Evolutionary conservation across 2,888 invertebrate genomes (phyloP).

Genomic region (Zaprionus obscuricornis): DNA sequence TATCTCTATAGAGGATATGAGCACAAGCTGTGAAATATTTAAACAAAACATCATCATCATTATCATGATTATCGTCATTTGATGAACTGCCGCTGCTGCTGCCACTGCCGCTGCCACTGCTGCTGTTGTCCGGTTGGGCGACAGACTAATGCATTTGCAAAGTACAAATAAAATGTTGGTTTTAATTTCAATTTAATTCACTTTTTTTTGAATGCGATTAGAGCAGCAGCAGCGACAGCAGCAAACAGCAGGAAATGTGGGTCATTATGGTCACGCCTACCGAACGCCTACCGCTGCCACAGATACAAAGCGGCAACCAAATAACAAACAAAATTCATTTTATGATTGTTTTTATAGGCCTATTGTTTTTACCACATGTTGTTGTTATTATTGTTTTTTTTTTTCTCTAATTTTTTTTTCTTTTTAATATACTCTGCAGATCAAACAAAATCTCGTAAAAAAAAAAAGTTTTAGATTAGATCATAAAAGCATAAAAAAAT

Average conservation of each 20-base stretch:
- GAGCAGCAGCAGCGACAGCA: too few relatives aligned
- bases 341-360: slow-evolving; percentile 28
- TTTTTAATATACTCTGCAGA: slow-evolving; percentile 10
- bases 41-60: slow-evolving; percentile 35
- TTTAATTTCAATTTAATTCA: slow-evolving; percentile 65
- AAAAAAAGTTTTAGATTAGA: slow-evolving; percentile 21
- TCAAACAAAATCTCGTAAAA: slow-evolving; percentile 31
- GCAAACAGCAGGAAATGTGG: slow-evolving; percentile 50
- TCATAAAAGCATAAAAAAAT: slow-evolving; percentile 26
- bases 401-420: slow-evolving; percentile 6
- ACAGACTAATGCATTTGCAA: slow-evolving; percentile 56
- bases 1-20: slow-evolving; percentile 22
- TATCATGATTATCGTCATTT: slow-evolving; percentile 9
- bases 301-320: not conserved
- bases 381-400: too few relatives aligned
- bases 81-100: slow-evolving; percentile 18
- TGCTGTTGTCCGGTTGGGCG: too few relatives aligned
- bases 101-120: not conserved
- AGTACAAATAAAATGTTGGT: slow-evolving; percentile 44
- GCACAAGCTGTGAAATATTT: slow-evolving; percentile 50
- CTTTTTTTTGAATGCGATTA: slow-evolving; percentile 39
- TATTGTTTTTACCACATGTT: slow-evolving; percentile 38
- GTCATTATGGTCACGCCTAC: slow-evolving; percentile 23
- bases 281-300: slow-evolving; percentile 2
- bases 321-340: slow-evolving; percentile 16